phyloP scores from a whole-genome alignment of 2,797 vertebrate species.

The Acipenser transmontanus region DNA sequence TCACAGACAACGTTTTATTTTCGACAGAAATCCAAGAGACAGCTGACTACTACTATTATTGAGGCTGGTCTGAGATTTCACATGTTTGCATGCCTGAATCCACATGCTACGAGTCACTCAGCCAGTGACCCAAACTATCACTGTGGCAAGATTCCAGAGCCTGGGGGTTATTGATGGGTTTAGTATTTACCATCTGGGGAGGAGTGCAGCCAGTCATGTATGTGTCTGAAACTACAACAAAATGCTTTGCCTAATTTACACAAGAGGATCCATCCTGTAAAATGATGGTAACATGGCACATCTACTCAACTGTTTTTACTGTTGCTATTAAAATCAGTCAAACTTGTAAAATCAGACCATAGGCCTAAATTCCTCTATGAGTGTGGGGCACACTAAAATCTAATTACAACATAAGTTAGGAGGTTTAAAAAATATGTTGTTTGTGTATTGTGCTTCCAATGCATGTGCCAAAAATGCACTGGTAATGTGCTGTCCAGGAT shows the following conservation, averaged over 20 bases:
- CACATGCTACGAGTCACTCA: not conserved
- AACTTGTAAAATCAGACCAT: constrained; percentile 39
- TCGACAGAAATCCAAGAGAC: too few species aligned
- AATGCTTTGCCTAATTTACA: constrained; percentile 34
- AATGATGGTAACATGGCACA: constrained; percentile 20
- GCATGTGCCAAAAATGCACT: too few species aligned
- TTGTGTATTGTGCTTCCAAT: too few species aligned
- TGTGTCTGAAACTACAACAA: constrained; percentile 22
- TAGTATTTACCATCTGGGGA: not conserved
- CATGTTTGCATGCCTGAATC: not conserved
- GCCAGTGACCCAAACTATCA: not conserved
- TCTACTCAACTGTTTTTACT: constrained; percentile 11
- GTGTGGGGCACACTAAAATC: too few species aligned
- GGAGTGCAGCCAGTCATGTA: constrained; percentile 29
- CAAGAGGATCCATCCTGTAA: constrained; percentile 19
- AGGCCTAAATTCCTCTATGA: constrained; percentile 39
- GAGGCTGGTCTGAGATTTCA: not conserved
- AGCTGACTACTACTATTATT: not conserved
- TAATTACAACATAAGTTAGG: too few species aligned
- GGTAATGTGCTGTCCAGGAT: too few species aligned
- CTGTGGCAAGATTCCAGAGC: not conserved
- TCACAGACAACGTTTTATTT: too few species aligned
- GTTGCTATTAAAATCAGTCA: constrained; percentile 38
- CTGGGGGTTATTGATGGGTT: not conserved
- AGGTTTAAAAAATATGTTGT: too few species aligned